Percentiles rank a stretch among this genome's conserved stretches.
Evolutionary conservation across 1,140 invertebrate genomes (phyloP).

Genomic region (Papilio glaucus): DNA sequence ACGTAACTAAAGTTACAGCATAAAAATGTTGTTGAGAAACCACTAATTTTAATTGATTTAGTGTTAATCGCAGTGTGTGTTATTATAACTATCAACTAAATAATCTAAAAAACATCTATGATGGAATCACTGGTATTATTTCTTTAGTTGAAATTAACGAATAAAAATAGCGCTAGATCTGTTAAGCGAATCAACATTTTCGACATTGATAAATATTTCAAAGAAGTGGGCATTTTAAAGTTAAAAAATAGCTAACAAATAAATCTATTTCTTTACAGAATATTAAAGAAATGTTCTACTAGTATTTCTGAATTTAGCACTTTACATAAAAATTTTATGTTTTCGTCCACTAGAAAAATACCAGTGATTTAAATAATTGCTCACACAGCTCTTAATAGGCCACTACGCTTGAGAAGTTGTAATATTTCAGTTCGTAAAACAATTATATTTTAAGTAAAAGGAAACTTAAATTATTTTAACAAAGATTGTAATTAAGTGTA

Average conservation of each 20-base stretch:
- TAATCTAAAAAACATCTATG: conserved; percentile 22
- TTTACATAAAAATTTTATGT: background rate
- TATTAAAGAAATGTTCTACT: too few species aligned
- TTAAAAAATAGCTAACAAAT: background rate
- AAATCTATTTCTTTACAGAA: background rate
- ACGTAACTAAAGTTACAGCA: background rate
- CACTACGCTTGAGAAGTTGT: conserved; percentile 3
- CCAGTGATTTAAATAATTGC: conserved; percentile 37
- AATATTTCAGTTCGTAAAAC: conserved; percentile 12
- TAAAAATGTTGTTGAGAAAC: background rate
- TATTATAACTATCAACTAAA: conserved; percentile 11
- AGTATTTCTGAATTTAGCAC: background rate
- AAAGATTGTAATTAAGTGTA: background rate
- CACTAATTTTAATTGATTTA: background rate
- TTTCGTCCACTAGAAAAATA: conserved; percentile 10
- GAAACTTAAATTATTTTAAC: background rate
- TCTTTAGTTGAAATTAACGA: background rate
- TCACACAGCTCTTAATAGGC: conserved; percentile 33
- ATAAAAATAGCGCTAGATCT: too few species aligned
- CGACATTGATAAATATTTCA: too few species aligned
- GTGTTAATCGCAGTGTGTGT: conserved; percentile 25
- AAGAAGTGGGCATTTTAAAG: too few species aligned
- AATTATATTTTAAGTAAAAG: background rate
- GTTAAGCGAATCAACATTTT: too few species aligned
- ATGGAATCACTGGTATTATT: conserved; percentile 28